Base-by-base conservation (phyloP, 2,113 vertebrate genomes). In the Axis porcinus region DNA sequence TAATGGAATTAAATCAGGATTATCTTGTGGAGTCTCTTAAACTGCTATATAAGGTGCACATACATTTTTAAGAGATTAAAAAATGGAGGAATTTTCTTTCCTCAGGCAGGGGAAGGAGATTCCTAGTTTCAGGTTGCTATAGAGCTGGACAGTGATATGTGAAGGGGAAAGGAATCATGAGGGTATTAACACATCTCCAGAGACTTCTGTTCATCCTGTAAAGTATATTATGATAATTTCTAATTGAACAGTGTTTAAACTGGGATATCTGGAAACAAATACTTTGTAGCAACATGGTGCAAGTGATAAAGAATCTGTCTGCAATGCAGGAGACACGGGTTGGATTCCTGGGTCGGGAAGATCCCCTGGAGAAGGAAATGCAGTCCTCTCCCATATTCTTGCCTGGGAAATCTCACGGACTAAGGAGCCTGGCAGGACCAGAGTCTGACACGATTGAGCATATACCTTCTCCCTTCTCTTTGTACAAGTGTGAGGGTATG, bases 291-390 rank as follows among this genome's bases (percentile, higher is more conserved):
- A 76, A 12, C 43, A 27, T 43, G 7, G 23, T 43, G 12, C 23
- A 43, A 76, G 40, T 76, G 70, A 23, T 76, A 43, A 43, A 43
- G 23, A 43, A 76, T 43, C 36, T 76, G 70, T 23, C 23, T 43
- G 52, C 43, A 43, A 6, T 43, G 67, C 10, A 74, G 21, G 2
- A 74, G 67, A 25, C 19, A 74, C 0, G 1, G 36, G 21, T 25
- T 74, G 1, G 0, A 13, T 74, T 21, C 21, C 67, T 74, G 67
- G 36, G 21, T 40, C 0, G 0, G 36, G 21, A 74, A 40, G 67
- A 23, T 74, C 36, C 36, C 36, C 36, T 40, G 67, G 10, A 74
- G 21, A 40, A 40, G 36, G 19, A 74, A 74, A 13, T 40, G 40
- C 11, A 74, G 40, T 21, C 36, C 21, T 13, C 7, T 74, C 36